Percentiles rank a stretch among this genome's conserved stretches.
Conservation (phyloP, 2,797 vertebrate species). For the Merluccius polli region DNA sequence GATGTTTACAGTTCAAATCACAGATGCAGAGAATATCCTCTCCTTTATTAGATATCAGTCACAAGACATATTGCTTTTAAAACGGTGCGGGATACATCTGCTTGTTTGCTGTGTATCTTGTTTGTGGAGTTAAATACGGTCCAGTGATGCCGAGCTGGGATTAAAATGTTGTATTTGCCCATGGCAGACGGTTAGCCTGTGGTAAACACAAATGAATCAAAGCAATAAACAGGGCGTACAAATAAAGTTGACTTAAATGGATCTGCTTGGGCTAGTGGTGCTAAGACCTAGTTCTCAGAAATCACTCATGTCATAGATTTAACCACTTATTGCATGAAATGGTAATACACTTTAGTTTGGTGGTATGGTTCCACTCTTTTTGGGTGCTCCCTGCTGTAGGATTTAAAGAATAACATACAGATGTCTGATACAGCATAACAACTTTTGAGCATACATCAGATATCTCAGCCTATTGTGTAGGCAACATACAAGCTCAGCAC, state of each 20-base stretch:
- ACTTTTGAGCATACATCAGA: too few species aligned
- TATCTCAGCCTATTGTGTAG: too few species aligned
- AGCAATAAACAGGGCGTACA: neutral
- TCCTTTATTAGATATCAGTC: neutral
- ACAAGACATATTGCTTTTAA: neutral
- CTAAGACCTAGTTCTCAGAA: too few species aligned
- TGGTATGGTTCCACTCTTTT: too few species aligned
- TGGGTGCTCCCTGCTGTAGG: too few species aligned
- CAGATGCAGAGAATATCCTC: neutral
- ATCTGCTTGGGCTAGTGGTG: neutral
- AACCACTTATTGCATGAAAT: too few species aligned
- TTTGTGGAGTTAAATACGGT: neutral
- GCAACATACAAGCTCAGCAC: too few species aligned
- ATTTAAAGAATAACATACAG: too few species aligned
- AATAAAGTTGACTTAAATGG: neutral
- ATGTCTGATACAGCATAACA: too few species aligned
- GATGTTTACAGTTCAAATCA: neutral
- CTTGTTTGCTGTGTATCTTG: neutral
- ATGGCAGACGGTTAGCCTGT: neutral
- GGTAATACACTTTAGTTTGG: too few species aligned
- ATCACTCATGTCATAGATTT: too few species aligned
- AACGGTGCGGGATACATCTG: neutral
- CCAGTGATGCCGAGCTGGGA: neutral
- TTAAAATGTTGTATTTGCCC: neutral
- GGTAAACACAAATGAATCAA: neutral